Evolutionary conservation across 2,113 vertebrate genomes (phyloP).

Genomic region (Bubo scandiacus): DNA sequence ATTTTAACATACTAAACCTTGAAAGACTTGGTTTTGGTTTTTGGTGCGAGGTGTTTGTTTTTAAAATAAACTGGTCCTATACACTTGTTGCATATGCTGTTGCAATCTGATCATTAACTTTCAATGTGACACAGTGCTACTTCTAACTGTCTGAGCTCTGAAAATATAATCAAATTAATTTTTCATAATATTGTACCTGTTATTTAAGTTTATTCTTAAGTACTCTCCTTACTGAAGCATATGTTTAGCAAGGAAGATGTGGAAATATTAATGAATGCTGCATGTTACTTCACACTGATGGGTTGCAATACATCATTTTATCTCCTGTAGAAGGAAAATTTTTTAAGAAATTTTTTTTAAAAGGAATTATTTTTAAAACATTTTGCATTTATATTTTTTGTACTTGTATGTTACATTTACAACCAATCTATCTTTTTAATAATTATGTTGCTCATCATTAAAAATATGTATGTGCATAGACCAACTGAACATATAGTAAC

Average conservation of each 20-base stretch:
- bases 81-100: background rate
- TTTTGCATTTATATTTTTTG: background rate
- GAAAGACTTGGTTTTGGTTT: background rate
- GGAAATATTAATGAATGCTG: background rate
- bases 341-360: background rate
- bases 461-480: background rate
- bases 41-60: background rate
- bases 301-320: background rate
- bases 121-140: background rate
- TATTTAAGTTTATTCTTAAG: background rate
- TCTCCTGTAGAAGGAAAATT: background rate
- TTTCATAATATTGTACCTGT: background rate
- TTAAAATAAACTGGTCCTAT: background rate
- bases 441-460: background rate
- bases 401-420: background rate
- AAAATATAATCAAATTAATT: background rate
- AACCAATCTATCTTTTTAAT: background rate
- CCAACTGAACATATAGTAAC: background rate
- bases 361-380: background rate
- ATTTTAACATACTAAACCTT: background rate
- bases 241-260: background rate
- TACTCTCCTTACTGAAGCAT: background rate
- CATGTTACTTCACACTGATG: background rate
- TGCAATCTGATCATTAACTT: background rate
- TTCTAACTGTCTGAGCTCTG: background rate